Conservation (phyloP, 2,113 vertebrate genomes). For the Harpagus bidentatus region DNA sequence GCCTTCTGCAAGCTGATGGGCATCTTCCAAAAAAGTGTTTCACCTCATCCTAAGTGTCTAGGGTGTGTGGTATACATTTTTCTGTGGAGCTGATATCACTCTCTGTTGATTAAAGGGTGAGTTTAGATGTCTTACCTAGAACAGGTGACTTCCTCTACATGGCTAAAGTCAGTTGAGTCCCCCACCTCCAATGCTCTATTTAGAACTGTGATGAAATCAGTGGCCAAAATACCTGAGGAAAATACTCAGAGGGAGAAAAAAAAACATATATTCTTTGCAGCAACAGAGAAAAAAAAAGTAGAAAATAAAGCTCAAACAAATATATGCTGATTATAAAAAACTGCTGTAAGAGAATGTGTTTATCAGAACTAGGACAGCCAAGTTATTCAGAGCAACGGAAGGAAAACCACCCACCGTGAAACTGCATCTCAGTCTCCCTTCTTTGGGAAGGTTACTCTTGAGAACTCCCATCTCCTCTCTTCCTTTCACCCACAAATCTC, state of each 20-base stretch:
- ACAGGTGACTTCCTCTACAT: background rate
- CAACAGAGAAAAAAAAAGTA: background rate
- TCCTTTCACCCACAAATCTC: background rate
- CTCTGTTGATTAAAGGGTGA: background rate
- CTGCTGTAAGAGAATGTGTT: background rate
- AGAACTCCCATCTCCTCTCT: background rate
- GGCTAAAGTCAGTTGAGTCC: background rate
- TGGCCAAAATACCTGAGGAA: background rate
- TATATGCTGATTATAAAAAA: background rate
- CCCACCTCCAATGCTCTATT: accelerated
- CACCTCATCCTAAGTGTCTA: background rate
- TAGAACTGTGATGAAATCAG: background rate
- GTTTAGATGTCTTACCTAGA: background rate
- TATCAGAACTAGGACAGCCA: background rate
- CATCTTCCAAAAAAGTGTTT: background rate
- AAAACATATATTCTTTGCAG: background rate
- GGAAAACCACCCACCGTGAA: background rate
- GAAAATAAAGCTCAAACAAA: background rate
- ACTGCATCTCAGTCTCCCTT: background rate
- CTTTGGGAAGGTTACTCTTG: background rate
- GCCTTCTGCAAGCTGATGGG: background rate
- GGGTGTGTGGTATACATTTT: background rate
- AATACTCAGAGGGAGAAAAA: background rate
- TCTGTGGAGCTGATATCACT: background rate
- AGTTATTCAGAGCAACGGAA: background rate